Evolutionary conservation across 1,140 invertebrate species (phyloP).

Genomic region (Drosophila santomea): DNA sequence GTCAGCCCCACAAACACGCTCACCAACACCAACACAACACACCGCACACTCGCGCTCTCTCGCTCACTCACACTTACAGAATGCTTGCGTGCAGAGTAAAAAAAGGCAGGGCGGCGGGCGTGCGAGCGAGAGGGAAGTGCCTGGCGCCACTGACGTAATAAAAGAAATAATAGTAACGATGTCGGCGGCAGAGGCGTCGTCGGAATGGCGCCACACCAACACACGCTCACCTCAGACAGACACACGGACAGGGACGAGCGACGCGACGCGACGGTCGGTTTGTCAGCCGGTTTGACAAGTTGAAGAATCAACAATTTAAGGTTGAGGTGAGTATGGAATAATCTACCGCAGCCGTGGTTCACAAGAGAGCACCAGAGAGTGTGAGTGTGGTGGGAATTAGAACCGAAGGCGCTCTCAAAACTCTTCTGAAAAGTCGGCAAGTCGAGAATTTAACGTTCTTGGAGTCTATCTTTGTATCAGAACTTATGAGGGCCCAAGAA

Average conservation of each 20-base stretch:
- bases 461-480: not conserved
- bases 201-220: conserved; percentile 84
- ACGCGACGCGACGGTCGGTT: conserved; percentile 51
- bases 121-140: conserved; percentile 62
- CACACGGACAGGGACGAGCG: conserved; percentile 74
- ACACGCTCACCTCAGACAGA: conserved; percentile 81
- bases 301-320: conserved; percentile 83
- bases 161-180: conserved; percentile 84
- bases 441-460: not conserved
- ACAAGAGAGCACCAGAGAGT: conserved; percentile 12
- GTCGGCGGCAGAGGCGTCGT: conserved; percentile 70
- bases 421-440: conserved; percentile 20
- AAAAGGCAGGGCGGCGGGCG: conserved; percentile 58
- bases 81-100: conserved; percentile 72
- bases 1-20: conserved; percentile 56
- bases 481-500: not conserved
- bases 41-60: conserved; percentile 6
- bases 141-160: conserved; percentile 85
- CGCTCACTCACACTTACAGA: conserved; percentile 46
- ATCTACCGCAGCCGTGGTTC: conserved; percentile 38
- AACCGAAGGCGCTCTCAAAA: conserved; percentile 13
- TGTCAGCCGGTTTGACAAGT: conserved; percentile 82
- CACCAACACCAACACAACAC: conserved; percentile 20
- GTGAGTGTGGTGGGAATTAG: conserved; percentile 25
- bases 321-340: conserved; percentile 73